These are phyloP conservation scores for Ecdyonurus torrentis DNA, from an alignment of 2,888 invertebrate species.

Conservation along the genomic window DNA sequence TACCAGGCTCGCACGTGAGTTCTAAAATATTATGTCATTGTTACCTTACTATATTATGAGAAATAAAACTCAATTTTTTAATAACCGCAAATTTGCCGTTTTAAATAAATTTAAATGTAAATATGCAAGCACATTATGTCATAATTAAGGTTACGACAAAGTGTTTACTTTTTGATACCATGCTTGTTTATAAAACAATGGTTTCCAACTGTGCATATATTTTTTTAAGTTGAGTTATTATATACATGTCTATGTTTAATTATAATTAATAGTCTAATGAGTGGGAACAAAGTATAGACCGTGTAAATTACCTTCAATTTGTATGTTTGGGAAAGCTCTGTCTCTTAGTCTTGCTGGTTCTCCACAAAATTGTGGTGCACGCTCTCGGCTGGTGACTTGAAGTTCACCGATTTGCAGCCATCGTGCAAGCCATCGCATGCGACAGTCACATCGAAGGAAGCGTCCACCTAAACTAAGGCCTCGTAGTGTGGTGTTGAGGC, in stretches of 20 bases:
- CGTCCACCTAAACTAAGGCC: constrained; percentile 78
- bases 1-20: constrained; percentile 25
- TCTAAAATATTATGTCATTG: constrained; percentile 22
- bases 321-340: constrained; percentile 72
- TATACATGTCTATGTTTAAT: too few relatives aligned
- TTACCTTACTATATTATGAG: too few relatives aligned
- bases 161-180: too few relatives aligned
- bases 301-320: constrained; percentile 42
- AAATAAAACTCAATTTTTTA: constrained; percentile 1
- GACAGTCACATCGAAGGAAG: constrained; percentile 77
- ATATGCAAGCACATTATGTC: too few relatives aligned
- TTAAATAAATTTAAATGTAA: not conserved
- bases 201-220: too few relatives aligned
- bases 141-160: too few relatives aligned
- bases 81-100: too few relatives aligned
- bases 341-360: constrained; percentile 63
- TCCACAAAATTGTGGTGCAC: constrained; percentile 86
- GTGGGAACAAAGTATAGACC: too few relatives aligned
- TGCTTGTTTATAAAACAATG: too few relatives aligned
- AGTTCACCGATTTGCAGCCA: constrained; percentile 78
- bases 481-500: constrained; percentile 64
- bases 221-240: too few relatives aligned
- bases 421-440: constrained; percentile 72
- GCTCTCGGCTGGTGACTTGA: constrained; percentile 81
- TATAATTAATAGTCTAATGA: too few relatives aligned